phyloP scores from a whole-genome alignment of 2,888 invertebrate genomes.

The Synanthedon tipuliformis region DNA sequence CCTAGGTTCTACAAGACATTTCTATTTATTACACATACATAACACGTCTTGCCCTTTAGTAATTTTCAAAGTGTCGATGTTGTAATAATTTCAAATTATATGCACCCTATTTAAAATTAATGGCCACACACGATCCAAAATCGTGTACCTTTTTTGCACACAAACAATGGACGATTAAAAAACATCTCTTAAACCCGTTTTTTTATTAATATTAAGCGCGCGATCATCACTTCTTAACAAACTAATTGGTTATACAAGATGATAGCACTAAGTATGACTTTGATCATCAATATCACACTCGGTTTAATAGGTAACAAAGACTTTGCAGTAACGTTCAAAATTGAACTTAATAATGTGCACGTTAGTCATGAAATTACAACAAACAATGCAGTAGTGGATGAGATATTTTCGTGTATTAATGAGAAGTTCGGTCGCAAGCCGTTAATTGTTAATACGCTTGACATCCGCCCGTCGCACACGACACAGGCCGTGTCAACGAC shows the following conservation, averaged over 20 bases:
- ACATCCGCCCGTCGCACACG: constrained; percentile 35
- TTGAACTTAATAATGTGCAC: neutral
- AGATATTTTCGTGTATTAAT: neutral
- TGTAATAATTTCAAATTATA: too few relatives aligned
- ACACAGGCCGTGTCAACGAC: constrained; percentile 7
- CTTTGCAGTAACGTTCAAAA: neutral
- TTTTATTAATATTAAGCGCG: constrained; percentile 25
- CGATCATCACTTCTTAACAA: constrained; percentile 24
- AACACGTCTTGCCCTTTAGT: too few relatives aligned
- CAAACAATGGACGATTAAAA: neutral
- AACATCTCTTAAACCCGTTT: neutral
- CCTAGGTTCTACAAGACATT: too few relatives aligned
- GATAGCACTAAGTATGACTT: constrained; percentile 31
- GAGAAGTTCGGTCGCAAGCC: constrained; percentile 9
- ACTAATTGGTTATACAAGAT: constrained; percentile 32
- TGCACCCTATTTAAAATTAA: neutral
- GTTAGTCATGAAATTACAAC: neutral
- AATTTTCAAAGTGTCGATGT: too few relatives aligned
- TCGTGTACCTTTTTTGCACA: neutral
- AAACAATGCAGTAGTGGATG: neutral
- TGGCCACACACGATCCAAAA: neutral
- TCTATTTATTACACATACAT: too few relatives aligned
- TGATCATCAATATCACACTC: constrained; percentile 26
- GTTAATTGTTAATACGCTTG: constrained; percentile 41
- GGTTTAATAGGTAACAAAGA: neutral